These are phyloP conservation scores for Listronotus bonariensis DNA, from an alignment of 1,140 invertebrate genomes.

Conservation along the genomic window DNA sequence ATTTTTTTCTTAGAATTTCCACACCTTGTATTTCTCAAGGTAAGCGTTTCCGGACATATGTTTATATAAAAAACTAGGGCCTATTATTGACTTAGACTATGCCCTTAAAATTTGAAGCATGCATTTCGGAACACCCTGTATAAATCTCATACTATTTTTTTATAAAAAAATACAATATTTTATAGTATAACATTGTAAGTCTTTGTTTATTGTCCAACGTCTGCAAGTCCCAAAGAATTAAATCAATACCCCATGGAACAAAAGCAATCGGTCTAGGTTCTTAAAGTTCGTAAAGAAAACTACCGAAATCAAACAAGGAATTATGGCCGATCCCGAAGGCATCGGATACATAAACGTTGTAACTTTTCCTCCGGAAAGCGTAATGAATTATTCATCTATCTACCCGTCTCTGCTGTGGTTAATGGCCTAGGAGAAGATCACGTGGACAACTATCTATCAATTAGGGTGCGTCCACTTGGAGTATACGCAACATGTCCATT, in stretches of 20 bases:
- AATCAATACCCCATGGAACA: constrained; percentile 22
- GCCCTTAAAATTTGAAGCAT: no score
- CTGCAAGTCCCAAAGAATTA: no score
- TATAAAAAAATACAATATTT: no score
- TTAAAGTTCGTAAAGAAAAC: constrained; percentile 30
- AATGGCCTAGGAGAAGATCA: constrained; percentile 27
- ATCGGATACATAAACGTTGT: constrained; percentile 29
- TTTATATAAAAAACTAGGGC: no score
- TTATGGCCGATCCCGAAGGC: constrained; percentile 30
- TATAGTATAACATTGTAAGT: no score
- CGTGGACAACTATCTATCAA: constrained; percentile 27
- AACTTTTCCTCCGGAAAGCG: constrained; percentile 29
- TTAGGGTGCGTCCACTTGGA: constrained; percentile 25
- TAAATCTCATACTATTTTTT: no score
- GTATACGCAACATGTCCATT: constrained; percentile 15
- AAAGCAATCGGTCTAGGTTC: constrained; percentile 26
- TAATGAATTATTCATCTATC: constrained; percentile 31
- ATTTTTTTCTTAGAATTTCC: no score
- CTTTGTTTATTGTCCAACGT: no score
- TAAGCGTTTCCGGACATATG: no score
- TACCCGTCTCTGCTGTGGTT: constrained; percentile 22
- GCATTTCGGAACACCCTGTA: no score
- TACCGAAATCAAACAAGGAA: constrained; percentile 36
- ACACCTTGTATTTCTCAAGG: no score
- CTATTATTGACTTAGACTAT: no score